These are phyloP conservation scores for Carabus problematicus DNA, from an alignment of 2,888 invertebrate genomes.

Conservation along the genomic window DNA sequence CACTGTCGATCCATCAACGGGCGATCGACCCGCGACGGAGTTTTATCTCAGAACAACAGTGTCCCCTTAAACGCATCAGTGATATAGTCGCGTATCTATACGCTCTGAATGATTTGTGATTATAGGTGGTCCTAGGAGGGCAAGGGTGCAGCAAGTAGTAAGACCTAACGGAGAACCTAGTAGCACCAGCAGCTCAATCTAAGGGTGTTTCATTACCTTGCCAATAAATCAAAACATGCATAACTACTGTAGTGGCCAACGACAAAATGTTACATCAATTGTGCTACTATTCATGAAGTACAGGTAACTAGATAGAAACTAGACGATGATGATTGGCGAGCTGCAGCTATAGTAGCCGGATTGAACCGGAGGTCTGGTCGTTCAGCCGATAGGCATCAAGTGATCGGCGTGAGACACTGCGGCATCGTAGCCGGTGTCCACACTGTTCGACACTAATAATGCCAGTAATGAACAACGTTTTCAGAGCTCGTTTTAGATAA, in stretches of 20 bases:
- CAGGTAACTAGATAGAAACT: conserved; percentile 8
- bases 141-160: neutral
- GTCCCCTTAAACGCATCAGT: conserved; percentile 31
- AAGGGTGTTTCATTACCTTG: no score
- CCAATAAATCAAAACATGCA: no score
- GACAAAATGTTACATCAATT: no score
- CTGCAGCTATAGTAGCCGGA: no score
- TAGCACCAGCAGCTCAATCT: conserved; percentile 7
- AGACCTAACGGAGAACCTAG: neutral
- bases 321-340: no score
- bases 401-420: no score
- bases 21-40: neutral
- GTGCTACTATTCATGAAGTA: neutral
- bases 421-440: no score
- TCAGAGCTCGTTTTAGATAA: conserved; percentile 38
- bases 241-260: no score
- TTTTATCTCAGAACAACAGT: conserved; percentile 35
- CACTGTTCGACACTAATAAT: conserved; percentile 30
- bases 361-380: no score
- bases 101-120: conserved; percentile 27
- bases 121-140: conserved; percentile 28
- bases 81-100: conserved; percentile 15
- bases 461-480: conserved; percentile 39
- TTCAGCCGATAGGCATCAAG: no score
- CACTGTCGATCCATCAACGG: conserved; percentile 17